phyloP scores from a whole-genome alignment of 2,797 vertebrate species.

The Xerus rutilus region DNA sequence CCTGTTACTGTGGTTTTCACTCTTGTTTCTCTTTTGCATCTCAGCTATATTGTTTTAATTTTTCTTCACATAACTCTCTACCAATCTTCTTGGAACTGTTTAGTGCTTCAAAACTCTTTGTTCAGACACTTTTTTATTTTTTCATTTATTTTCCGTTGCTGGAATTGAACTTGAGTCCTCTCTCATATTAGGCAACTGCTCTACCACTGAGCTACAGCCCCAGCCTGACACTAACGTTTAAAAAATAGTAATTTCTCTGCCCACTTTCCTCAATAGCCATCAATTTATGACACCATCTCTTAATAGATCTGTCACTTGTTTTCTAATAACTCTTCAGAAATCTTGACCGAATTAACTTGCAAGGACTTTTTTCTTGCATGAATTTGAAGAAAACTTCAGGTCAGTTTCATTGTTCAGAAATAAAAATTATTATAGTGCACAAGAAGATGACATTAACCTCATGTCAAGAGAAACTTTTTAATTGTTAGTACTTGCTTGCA shows the following conservation, averaged over 20 bases:
- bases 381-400: background rate
- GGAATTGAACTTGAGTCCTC: no score
- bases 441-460: background rate
- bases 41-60: background rate
- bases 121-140: background rate
- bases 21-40: background rate
- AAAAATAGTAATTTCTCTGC: background rate
- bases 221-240: background rate
- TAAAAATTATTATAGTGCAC: background rate
- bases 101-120: background rate
- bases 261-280: background rate
- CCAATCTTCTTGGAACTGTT: background rate
- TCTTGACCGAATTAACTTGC: background rate
- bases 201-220: no score
- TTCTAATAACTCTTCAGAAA: background rate
- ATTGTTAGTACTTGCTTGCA: background rate
- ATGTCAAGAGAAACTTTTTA: background rate
- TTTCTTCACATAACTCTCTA: background rate
- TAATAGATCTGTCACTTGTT: background rate
- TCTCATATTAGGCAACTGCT: no score
- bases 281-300: background rate
- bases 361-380: background rate
- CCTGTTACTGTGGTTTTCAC: accelerated
- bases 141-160: no score
- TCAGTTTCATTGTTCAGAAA: background rate